Conservation (phyloP, 2,888 invertebrate species). For the Conus canariensis region DNA sequence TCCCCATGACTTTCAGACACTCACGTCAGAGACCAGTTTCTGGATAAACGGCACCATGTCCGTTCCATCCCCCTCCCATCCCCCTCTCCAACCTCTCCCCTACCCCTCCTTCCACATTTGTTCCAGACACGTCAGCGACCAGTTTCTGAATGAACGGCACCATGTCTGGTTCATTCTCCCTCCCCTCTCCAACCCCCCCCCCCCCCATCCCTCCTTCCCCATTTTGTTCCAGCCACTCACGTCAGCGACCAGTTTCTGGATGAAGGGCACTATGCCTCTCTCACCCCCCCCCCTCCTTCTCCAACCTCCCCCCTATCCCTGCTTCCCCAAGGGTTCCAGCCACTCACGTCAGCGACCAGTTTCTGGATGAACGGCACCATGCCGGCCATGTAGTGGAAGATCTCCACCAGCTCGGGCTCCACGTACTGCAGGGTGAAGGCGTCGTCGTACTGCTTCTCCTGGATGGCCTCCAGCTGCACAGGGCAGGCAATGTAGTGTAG, state of each 20-base stretch:
- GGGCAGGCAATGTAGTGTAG: too few species aligned
- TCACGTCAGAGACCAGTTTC: too few species aligned
- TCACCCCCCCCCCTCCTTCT: neutral
- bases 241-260: constrained; percentile 75
- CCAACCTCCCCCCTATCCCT: neutral
- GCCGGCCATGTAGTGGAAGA: constrained; percentile 77
- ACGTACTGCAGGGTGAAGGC: constrained; percentile 77
- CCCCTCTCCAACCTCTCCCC: neutral
- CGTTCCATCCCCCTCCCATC: neutral
- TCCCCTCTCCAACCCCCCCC: neutral
- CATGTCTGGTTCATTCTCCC: neutral
- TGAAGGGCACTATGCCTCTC: constrained; percentile 69
- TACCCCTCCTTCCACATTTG: neutral
- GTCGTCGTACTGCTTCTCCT: constrained; percentile 78
- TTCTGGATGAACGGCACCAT: constrained; percentile 78
- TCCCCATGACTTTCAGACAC: neutral
- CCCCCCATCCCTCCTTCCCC: neutral
- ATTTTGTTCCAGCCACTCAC: constrained; percentile 53
- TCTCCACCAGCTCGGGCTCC: constrained; percentile 63
- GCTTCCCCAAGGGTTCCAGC: neutral
- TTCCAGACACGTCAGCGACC: neutral
- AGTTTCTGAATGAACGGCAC: too few species aligned
- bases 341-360: constrained; percentile 70
- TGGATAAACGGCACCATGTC: neutral
- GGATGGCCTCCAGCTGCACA: constrained; percentile 67